Conservation (phyloP, 1,140 invertebrate genomes). For the Lepidostoma basale region DNA sequence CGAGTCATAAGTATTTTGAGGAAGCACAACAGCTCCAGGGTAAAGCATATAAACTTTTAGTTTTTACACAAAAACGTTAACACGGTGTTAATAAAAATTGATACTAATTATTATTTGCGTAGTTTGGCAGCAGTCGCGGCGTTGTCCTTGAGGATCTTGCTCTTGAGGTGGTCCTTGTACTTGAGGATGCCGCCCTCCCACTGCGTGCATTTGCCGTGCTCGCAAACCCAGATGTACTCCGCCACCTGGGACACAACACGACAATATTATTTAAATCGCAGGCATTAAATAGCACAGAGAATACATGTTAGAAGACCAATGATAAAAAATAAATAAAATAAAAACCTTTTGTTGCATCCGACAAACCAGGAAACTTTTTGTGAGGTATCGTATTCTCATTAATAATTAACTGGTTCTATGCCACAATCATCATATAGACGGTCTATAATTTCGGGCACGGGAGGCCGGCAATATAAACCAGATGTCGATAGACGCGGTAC, state of each 20-base stretch:
- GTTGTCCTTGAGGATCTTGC: constrained; percentile 77
- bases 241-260: constrained; percentile 75
- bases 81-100: constrained; percentile 4
- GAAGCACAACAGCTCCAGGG: not conserved
- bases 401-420: too few relatives aligned
- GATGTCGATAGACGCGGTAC: too few relatives aligned
- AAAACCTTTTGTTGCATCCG: too few relatives aligned
- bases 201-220: constrained; percentile 94
- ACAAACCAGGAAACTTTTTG: too few relatives aligned
- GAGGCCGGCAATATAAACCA: too few relatives aligned
- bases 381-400: too few relatives aligned
- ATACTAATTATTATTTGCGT: constrained; percentile 51
- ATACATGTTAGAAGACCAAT: too few relatives aligned
- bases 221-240: constrained; percentile 99
- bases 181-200: constrained; percentile 95
- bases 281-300: not conserved
- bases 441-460: too few relatives aligned
- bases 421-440: too few relatives aligned
- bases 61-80: not conserved
- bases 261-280: constrained; percentile 4
- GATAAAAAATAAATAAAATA: too few relatives aligned
- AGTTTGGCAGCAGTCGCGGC: constrained; percentile 55
- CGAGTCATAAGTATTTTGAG: too few relatives aligned
- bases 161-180: constrained; percentile 94
- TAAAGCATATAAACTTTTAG: not conserved